Evolutionary conservation across 1,140 invertebrate genomes (phyloP), one percentile per base, ranked within the genome.

Genomic region (Lordiphosa stackelbergi): DNA sequence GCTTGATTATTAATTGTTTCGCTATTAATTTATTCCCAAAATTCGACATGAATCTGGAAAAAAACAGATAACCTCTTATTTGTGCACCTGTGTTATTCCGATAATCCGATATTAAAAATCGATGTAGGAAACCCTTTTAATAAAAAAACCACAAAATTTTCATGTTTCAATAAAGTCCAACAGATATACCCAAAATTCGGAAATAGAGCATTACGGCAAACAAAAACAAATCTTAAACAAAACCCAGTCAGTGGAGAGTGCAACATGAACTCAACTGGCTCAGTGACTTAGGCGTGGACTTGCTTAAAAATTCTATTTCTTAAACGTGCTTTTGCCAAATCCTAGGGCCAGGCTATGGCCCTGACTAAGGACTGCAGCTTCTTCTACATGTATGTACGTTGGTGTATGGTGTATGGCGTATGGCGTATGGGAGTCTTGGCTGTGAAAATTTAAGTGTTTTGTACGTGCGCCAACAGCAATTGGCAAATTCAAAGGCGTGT

Each of bases 401-500:
- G 16, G 16, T 2, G 19, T 19, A 19, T 2, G 2, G 2, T n/a
- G n/a, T 36, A 19, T 16, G 16, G 16, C 16, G 19, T 19, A 19
- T 2, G 2, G 2, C 38, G 36, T 41, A 31, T 47, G 59, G 52
- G 48, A 11, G 47, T 53, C 51, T 55, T 69, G 77, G 69, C 77
- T 81, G 77, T 77, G 83, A 69, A 75, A 85, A 85, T 85, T 85
- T 85, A 85, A 85, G 83, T 85, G 83, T 79, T 85, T 84, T 77
- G 83, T 85, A 85, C 83, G 83, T 85, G 83, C 83, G 83, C 83
- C 83, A 85, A 85, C 75, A 78, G 83, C 83, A 85, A 85, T 85
- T 85, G 83, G 83, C 83, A 85, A 85, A 85, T 85, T 85, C 83
- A 85, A 83, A 85, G 83, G 83, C 83, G 83, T 85, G 77, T 81